Evolutionary conservation across 2,797 vertebrate genomes (phyloP), one percentile per base, ranked within the genome.

Genomic region (Etheostoma nigrum): DNA sequence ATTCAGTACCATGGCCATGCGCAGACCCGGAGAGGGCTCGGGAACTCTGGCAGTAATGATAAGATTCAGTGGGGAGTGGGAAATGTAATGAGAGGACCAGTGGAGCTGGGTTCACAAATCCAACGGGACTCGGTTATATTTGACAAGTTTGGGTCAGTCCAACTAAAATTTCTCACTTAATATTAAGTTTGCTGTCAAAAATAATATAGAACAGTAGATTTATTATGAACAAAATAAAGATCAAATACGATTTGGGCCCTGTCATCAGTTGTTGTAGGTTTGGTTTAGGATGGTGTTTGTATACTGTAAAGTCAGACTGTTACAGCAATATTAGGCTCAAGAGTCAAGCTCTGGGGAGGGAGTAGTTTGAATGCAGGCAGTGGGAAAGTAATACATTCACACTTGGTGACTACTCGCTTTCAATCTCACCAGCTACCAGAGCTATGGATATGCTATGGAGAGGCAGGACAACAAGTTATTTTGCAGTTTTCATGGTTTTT

Each of bases 21-120:
- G 13, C 65, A 83, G 86, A 82, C 82, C 82, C 62, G 33, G 81
- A 82, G 85, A 91, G 85, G 78, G 84, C 85, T 90, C 54, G 6
- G 84, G 76, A 90, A 84, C 88, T 88, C 89, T 90, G 76, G 83
- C 88, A 91, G 86, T 83, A 93, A 93, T 93, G 86, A 88, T 86
- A 89, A 92, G 86, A 91, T 90, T 93, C 93, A 92, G 88, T 81
- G 71, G 85, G 86, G 88, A 91, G 88, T 86, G 76, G 84, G 83
- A 78, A 90, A 91, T 87, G 85, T 89, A 92, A 94, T 94, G 89
- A 91, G 92, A 89, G 80, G 53, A 82, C 62, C 82, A 69, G 76
- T 79, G 57, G 89, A 86, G 74, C 78, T 67, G 71, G 80, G 66
- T 83, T 88, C 76, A 73, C 79, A 86, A 86, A 83, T 86, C 87